Evolutionary conservation across 2,797 vertebrate genomes (phyloP).

Genomic region (Crypturellus tataupa): DNA sequence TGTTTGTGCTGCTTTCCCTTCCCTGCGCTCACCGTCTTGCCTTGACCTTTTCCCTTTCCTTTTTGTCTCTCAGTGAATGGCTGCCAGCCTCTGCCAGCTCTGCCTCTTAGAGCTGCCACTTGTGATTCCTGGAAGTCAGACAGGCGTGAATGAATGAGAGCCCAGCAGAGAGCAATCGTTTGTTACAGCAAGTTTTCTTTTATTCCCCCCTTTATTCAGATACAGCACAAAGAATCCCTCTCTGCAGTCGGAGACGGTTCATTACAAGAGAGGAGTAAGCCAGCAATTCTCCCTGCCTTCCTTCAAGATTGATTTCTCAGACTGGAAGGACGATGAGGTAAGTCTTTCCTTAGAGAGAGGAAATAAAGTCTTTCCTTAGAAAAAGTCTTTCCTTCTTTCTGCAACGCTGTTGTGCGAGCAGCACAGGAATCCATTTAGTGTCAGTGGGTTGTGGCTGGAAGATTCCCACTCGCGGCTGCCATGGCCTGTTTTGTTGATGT

Average conservation of each 20-base stretch:
- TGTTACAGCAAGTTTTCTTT: background rate
- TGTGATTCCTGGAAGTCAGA: background rate
- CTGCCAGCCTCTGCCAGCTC: slow-evolving; percentile 58
- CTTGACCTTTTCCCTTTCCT: slow-evolving; percentile 28
- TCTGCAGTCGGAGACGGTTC: slow-evolving; percentile 93
- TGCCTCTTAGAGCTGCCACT: slow-evolving; percentile 55
- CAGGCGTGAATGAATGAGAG: background rate
- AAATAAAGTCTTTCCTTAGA: slow-evolving; percentile 37
- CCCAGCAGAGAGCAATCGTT: background rate
- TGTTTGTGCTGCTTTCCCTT: slow-evolving; percentile 52
- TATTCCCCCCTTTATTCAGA: slow-evolving; percentile 75
- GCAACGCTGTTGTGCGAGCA: background rate
- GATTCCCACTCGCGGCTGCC: background rate
- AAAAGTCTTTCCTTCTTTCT: background rate
- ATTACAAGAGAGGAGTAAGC: slow-evolving; percentile 96
- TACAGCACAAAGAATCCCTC: slow-evolving; percentile 92
- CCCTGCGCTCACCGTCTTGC: slow-evolving; percentile 53
- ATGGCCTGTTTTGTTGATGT: background rate
- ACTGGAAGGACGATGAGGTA: slow-evolving; percentile 99
- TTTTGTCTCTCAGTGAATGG: slow-evolving; percentile 21
- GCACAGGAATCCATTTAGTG: background rate
- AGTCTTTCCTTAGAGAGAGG: slow-evolving; percentile 31
- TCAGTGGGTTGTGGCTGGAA: background rate
- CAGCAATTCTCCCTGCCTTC: slow-evolving; percentile 97
- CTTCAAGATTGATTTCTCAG: slow-evolving; percentile 96